Conservation (phyloP, 2,113 vertebrate species). For the Tricholaema leucomelas region DNA sequence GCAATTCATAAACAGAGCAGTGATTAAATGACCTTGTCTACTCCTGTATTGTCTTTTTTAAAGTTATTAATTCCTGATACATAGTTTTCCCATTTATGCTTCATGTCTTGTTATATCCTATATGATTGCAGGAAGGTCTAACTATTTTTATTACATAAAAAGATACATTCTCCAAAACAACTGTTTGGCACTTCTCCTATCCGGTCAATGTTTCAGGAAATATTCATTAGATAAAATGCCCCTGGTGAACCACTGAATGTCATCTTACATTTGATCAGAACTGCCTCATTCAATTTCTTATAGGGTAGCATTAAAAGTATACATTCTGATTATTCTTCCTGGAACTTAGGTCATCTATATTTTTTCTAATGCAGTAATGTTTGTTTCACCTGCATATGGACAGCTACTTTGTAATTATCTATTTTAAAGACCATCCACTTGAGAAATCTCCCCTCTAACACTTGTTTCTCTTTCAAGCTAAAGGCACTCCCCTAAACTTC, state of each 20-base stretch:
- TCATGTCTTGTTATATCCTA: not conserved
- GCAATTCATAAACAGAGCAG: not conserved
- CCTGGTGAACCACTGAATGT: slow-evolving; percentile 4
- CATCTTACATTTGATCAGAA: slow-evolving; percentile 20
- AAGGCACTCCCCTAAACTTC: not conserved
- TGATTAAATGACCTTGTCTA: not conserved
- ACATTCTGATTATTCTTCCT: not conserved
- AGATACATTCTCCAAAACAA: not conserved
- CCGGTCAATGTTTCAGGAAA: not conserved
- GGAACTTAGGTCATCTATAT: not conserved
- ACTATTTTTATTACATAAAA: not conserved
- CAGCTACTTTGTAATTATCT: not conserved
- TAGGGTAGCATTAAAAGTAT: not conserved
- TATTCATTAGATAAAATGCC: slow-evolving; percentile 32
- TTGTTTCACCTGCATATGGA: not conserved
- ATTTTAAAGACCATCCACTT: not conserved
- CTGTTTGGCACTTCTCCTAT: not conserved
- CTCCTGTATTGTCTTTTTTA: not conserved
- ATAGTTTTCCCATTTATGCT: not conserved
- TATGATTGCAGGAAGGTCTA: not conserved
- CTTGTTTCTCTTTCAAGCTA: not conserved
- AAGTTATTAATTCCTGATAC: not conserved
- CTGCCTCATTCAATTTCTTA: not conserved
- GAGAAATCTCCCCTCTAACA: not conserved
- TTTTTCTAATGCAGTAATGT: not conserved